Base-by-base conservation (phyloP, 2,888 invertebrate species). In the Tenthredo scrophulariae region DNA sequence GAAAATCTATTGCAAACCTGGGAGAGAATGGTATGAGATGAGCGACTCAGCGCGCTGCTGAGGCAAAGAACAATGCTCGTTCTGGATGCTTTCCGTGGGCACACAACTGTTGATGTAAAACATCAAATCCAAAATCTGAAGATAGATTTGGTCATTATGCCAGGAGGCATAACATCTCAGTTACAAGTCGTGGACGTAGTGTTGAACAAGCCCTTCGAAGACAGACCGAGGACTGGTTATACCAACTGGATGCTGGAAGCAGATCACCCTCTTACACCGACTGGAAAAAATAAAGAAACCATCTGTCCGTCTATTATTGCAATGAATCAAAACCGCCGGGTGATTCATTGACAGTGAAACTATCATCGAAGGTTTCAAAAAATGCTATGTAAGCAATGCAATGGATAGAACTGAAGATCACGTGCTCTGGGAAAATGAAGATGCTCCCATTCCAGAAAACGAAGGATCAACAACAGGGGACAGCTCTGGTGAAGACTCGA, bases 1-100 rank as follows among this genome's bases (percentile, higher is more conserved):
- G 77, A 77, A 37, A 65, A 87, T 9, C 29, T 88, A 18, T 83
- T 88, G 84, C 33, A 83, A 43, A 86, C 86, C 75, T 87, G 87
- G 86, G 74, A 85, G 37, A 85, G 85, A 43, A 77, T 80, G 33
- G 84, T 88, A 46, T 85, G 88, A 86, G 46, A 74, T 37, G 26
- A 83, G 22, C 80, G 87, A 58, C 85, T 86, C 54, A 85, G 83
- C 10, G 85, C 85, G 15, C 84, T 87, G 29, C 62, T 87, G 58
- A 75, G 65, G 22, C n/a, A 72, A 18, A 58, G 62, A 15, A 84
- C 84, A 79, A 85, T 85, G 80, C 79, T 87, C n/a, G 84, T 85
- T 46, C 77, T 86, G 6, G 85, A 87, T 72, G 86, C 85, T 46
- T 87, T 79, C 79, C 54, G 37, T 58, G 84, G 84, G 9, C 86